Evolutionary conservation across 2,113 vertebrate genomes (phyloP).

Genomic region (Upupa epops): DNA sequence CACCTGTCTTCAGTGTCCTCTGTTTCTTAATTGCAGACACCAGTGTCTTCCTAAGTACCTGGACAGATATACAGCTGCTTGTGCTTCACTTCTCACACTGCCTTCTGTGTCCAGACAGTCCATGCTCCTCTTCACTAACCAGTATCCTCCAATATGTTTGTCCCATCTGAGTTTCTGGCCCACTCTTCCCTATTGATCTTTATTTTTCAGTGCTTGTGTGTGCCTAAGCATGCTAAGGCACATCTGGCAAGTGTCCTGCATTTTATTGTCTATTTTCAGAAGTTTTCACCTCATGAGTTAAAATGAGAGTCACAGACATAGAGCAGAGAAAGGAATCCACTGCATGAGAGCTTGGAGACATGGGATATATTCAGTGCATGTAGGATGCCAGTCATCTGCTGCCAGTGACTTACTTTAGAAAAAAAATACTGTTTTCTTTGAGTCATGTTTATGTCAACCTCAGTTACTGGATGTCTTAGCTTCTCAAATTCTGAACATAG

Average conservation of each 20-base stretch:
- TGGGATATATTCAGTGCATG: not conserved
- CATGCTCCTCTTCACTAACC: not conserved
- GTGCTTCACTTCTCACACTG: not conserved
- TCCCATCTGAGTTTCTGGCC: not conserved
- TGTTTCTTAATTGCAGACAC: not conserved
- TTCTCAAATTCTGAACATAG: not conserved
- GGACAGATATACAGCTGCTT: not conserved
- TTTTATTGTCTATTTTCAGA: not conserved
- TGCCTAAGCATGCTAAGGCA: not conserved
- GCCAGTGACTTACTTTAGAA: not conserved
- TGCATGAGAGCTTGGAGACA: not conserved
- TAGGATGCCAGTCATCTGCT: not conserved
- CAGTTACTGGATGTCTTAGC: not conserved
- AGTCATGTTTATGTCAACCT: not conserved
- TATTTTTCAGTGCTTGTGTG: not conserved
- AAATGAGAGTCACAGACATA: not conserved
- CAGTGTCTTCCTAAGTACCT: not conserved
- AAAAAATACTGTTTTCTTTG: not conserved
- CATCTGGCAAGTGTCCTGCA: not conserved
- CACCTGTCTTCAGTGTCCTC: not conserved
- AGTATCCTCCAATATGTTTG: rapidly evolving
- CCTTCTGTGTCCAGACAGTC: not conserved
- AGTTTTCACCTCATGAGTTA: not conserved
- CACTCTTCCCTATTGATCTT: not conserved
- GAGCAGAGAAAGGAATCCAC: not conserved